Conservation (phyloP, 1,140 invertebrate species). For the Euschistus heros region DNA sequence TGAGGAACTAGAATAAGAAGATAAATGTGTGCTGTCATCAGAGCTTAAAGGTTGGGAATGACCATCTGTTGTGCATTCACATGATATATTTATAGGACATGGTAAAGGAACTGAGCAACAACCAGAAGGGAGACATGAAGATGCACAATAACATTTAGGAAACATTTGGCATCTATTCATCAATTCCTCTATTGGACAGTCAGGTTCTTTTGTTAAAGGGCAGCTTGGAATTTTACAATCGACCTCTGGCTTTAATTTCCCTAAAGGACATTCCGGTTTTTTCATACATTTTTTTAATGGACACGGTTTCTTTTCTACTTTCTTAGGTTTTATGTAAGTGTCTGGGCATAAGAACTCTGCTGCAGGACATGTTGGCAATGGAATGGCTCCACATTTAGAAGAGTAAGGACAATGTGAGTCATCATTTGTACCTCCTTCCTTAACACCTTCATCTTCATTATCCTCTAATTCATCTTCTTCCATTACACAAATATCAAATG, state of each 20-base stretch:
- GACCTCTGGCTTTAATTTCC: neutral
- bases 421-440: too few relatives aligned
- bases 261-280: neutral
- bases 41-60: too few relatives aligned
- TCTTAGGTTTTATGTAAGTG: neutral
- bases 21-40: neutral
- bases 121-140: neutral
- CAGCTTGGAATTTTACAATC: neutral
- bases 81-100: too few relatives aligned
- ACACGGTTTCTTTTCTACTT: neutral
- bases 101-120: too few relatives aligned
- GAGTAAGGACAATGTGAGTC: neutral
- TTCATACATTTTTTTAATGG: conserved; percentile 6
- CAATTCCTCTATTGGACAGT: neutral
- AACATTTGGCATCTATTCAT: too few relatives aligned
- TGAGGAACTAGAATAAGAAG: neutral
- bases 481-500: too few relatives aligned
- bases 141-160: neutral
- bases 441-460: too few relatives aligned
- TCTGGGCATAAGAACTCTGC: neutral
- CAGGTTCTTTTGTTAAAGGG: neutral
- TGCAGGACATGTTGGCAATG: neutral
- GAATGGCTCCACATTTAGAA: neutral
- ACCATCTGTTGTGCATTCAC: too few relatives aligned
- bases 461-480: too few relatives aligned